Evolutionary conservation across 2,888 invertebrate species (phyloP), one percentile per base, ranked within the genome.

Genomic region (Melanophora roralis): DNA sequence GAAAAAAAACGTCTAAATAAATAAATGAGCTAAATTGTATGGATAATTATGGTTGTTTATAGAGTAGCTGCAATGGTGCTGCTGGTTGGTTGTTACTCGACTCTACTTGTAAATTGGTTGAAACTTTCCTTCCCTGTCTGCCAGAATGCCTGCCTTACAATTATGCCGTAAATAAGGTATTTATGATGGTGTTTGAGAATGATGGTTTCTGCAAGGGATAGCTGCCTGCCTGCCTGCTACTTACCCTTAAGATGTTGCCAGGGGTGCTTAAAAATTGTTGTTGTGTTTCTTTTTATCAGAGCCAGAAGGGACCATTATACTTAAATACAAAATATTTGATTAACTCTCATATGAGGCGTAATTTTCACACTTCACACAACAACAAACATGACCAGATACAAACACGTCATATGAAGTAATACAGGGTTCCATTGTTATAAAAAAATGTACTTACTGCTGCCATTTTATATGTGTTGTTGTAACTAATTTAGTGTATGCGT

Each of bases 21-120:
- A 16, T 67, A 60, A 67, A 71, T 59, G 53, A 71, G 12, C 49
- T 49, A 47, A 47, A 62, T n/a, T 49, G 65, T 40, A 60, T 75
- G 68, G 69, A 76, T 76, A 69, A 76, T 69, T 76, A 71, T 76
- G 69, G 62, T 49, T 76, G 69, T 57, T 77, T 69, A 71, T 71
- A 77, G 69, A 77, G 76, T 77, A 71, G 76, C 76, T 62, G 14
- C 34, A 49, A 49, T 51, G 23, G 64, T 51, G 49, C 51, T 64
- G 62, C 64, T 76, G 76, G 75, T 71, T 80, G 76, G 67, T n/a
- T 55, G 72, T 71, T 72, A 27, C 27, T n/a, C 27, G 6, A 5
- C 6, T 5, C 27, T 27, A 6, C 27, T 5, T 6, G 27, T 27
- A 80, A 80, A 76, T 80, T 76, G 76, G 76, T 62, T 76, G 67